These are phyloP conservation scores for Zele albiditarsus DNA, from an alignment of 2,888 invertebrate species.

Conservation along the genomic window DNA sequence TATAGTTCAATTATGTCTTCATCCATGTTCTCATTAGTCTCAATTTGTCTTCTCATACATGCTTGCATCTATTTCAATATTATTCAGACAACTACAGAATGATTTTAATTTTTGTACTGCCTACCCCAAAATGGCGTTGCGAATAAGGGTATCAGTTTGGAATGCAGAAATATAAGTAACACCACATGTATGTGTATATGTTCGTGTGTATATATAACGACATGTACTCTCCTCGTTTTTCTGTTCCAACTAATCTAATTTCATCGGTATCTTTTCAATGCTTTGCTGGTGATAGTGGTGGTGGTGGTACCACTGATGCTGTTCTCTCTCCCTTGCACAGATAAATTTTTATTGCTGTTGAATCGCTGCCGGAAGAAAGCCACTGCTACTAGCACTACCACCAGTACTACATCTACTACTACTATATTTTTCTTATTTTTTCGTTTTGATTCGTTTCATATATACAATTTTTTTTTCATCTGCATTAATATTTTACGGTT, in stretches of 20 bases:
- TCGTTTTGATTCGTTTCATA: neutral
- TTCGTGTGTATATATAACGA: conserved; percentile 29
- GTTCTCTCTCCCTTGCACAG: conserved; percentile 39
- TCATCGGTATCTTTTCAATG: conserved; percentile 46
- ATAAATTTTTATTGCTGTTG: conserved; percentile 62
- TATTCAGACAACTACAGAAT: too few relatives aligned
- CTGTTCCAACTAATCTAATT: conserved; percentile 61
- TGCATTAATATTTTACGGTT: neutral
- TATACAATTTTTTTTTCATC: neutral
- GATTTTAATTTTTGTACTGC: too few relatives aligned
- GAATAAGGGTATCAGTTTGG: too few relatives aligned
- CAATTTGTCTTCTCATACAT: too few relatives aligned
- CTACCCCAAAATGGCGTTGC: too few relatives aligned
- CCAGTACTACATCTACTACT: conserved; percentile 23
- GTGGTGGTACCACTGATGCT: neutral
- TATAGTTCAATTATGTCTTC: too few relatives aligned
- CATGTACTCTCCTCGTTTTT: conserved; percentile 48
- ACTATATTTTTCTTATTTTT: conserved; percentile 11
- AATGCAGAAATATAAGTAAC: too few relatives aligned
- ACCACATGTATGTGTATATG: neutral
- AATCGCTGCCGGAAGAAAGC: conserved; percentile 50
- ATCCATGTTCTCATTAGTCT: too few relatives aligned
- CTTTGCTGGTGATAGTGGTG: neutral
- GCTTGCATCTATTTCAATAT: too few relatives aligned
- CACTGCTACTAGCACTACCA: conserved; percentile 44